Conservation (phyloP, 2,888 invertebrate species). For the Drosophila histrio region DNA sequence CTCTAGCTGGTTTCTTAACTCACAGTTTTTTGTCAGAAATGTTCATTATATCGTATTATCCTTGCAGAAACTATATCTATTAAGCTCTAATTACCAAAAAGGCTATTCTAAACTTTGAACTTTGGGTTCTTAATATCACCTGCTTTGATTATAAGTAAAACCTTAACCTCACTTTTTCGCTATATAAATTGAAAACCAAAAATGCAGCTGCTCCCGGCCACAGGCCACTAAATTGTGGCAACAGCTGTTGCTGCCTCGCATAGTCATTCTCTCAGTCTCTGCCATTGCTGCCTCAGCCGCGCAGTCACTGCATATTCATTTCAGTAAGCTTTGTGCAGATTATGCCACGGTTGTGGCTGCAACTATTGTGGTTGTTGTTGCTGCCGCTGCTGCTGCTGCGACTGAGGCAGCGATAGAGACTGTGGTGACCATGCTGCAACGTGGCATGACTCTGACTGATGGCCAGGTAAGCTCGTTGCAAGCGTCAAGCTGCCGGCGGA, state of each 20-base stretch:
- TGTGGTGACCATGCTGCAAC: conserved; percentile 26
- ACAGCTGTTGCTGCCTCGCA: conserved; percentile 7
- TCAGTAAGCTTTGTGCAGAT: conserved; percentile 44
- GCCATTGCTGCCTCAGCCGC: conserved; percentile 33
- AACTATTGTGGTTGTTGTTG: neutral
- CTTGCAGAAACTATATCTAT: no score
- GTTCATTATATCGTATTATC: no score
- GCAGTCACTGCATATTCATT: conserved; percentile 51
- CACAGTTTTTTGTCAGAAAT: no score
- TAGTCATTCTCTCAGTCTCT: neutral
- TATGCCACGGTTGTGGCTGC: conserved; percentile 39
- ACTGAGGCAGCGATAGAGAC: no score
- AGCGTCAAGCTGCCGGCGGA: conserved; percentile 51
- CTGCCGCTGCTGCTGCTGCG: neutral
- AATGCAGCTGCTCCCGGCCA: conserved; percentile 8
- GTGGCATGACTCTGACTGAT: conserved; percentile 52
- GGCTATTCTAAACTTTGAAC: no score
- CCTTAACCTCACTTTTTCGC: conserved; percentile 9
- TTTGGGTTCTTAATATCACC: neutral
- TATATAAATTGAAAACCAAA: conserved; percentile 12
- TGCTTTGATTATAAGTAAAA: neutral
- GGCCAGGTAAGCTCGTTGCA: conserved; percentile 60
- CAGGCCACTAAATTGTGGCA: conserved; percentile 16
- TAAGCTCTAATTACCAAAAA: no score
- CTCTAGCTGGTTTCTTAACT: no score